A percentile compares a stretch with the other conserved stretches of the same genome.
Conservation (phyloP, 2,113 vertebrate species). For the Ornithorhynchus anatinus region DNA sequence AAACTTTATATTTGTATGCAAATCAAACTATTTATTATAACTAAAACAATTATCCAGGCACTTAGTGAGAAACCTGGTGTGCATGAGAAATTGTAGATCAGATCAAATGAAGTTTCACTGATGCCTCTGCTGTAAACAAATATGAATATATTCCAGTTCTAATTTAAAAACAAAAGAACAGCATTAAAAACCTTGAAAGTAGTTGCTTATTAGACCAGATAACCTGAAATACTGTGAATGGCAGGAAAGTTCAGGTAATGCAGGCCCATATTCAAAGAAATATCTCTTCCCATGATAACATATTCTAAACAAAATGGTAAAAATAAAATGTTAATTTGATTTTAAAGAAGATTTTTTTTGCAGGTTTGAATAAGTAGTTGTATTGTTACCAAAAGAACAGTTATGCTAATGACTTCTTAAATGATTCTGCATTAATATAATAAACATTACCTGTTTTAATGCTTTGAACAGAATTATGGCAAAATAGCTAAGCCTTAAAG, state of each 20-base stretch:
- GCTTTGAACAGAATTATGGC: slow-evolving; percentile 58
- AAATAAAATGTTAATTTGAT: slow-evolving; percentile 78
- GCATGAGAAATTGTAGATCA: slow-evolving; percentile 64
- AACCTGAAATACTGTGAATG: slow-evolving; percentile 57
- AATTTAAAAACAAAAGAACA: slow-evolving; percentile 47
- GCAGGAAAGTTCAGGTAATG: slow-evolving; percentile 45
- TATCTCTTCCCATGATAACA: slow-evolving; percentile 67
- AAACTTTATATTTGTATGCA: slow-evolving; percentile 81
- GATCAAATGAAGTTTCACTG: slow-evolving; percentile 27
- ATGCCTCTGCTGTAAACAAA: slow-evolving; percentile 70
- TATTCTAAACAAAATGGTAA: slow-evolving; percentile 69
- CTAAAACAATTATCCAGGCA: slow-evolving; percentile 72
- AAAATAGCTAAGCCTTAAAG: slow-evolving; percentile 65
- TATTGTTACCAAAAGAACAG: slow-evolving; percentile 71
- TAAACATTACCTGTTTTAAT: slow-evolving; percentile 75
- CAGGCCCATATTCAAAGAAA: slow-evolving; percentile 49
- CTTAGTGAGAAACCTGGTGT: slow-evolving; percentile 66
- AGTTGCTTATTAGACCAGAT: slow-evolving; percentile 26
- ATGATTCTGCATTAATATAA: slow-evolving; percentile 78
- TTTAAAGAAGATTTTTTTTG: slow-evolving; percentile 62
- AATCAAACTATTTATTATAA: slow-evolving; percentile 78
- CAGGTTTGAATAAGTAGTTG: slow-evolving; percentile 56
- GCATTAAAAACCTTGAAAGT: background rate
- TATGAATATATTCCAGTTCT: slow-evolving; percentile 50
- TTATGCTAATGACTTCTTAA: slow-evolving; percentile 78